These are phyloP conservation scores for Ara ararauna DNA, from an alignment of 2,797 vertebrate genomes.

Conservation along the genomic window DNA sequence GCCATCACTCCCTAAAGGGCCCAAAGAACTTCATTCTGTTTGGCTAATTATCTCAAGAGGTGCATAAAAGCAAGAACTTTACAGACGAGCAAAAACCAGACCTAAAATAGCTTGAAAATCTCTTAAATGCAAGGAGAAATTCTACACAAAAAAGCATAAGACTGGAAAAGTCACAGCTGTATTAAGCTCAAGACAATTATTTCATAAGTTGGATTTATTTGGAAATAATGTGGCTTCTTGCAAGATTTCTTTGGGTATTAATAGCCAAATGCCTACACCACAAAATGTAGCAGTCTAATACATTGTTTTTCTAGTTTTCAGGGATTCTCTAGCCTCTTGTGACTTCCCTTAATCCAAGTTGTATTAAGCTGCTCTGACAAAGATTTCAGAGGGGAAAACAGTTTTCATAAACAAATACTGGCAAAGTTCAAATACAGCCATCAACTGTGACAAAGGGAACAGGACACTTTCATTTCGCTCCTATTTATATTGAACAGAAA, in stretches of 20 bases:
- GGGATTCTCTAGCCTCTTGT: neutral
- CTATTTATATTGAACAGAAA: neutral
- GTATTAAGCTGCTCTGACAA: neutral
- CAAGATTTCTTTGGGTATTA: slow-evolving; percentile 1
- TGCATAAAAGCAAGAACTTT: neutral
- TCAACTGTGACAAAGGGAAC: neutral
- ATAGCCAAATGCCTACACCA: neutral
- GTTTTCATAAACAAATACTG: slow-evolving; percentile 17
- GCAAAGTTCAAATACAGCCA: slow-evolving; percentile 6
- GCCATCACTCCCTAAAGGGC: neutral
- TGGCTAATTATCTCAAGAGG: slow-evolving; percentile 21
- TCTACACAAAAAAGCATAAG: neutral
- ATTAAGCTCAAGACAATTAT: neutral
- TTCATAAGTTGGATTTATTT: neutral
- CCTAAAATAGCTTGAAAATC: neutral
- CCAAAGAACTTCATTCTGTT: neutral
- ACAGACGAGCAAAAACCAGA: neutral
- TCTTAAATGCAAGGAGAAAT: neutral
- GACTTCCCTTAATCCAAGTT: neutral
- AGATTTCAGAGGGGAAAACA: slow-evolving; percentile 6
- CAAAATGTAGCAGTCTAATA: neutral
- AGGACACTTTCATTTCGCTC: neutral
- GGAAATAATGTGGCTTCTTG: neutral
- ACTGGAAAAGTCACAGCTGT: neutral
- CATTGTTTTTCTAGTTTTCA: neutral